phyloP scores from a whole-genome alignment of 1,140 invertebrate genomes.

The Probaryconus sp. region DNA sequence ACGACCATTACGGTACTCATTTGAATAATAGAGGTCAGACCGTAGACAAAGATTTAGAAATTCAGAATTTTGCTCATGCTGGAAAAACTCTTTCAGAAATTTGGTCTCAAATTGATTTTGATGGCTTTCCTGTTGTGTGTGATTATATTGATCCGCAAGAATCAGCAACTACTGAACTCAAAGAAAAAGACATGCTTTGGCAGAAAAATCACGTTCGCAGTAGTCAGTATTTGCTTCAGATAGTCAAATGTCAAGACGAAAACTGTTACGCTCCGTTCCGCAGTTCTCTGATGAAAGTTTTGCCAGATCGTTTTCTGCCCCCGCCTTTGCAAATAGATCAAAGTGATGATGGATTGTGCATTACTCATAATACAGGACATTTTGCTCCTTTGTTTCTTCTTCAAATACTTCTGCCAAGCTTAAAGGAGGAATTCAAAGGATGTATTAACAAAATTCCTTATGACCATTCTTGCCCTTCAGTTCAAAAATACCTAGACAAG shows the following conservation, averaged over 20 bases:
- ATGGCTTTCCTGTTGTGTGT: conserved; percentile 18
- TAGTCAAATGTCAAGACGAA: conserved; percentile 20
- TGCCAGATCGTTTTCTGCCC: conserved; percentile 7
- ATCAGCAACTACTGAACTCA: background rate
- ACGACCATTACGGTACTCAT: conserved; percentile 60
- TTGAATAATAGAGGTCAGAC: conserved; percentile 13
- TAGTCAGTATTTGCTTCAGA: conserved; percentile 28
- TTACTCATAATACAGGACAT: conserved; percentile 9
- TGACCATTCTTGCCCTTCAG: conserved; percentile 18
- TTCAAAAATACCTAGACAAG: background rate
- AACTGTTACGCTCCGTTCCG: conserved; percentile 5
- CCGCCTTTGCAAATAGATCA: conserved; percentile 11
- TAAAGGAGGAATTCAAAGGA: conserved; percentile 1
- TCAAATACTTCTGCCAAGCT: conserved; percentile 2
- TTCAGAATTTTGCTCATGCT: conserved; percentile 46
- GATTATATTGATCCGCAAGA: conserved; percentile 15
- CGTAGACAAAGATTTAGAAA: conserved; percentile 6
- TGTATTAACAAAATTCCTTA: conserved; percentile 9
- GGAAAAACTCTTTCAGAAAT: conserved; percentile 64
- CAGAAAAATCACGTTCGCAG: conserved; percentile 7
- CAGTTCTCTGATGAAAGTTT: conserved; percentile 14
- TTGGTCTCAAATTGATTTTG: conserved; percentile 45
- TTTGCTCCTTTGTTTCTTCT: conserved; percentile 22
- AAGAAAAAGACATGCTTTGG: conserved; percentile 4
- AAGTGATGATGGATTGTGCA: conserved; percentile 9